Evolutionary conservation across 2,113 vertebrate species (phyloP).

Genomic region (Oryzias celebensis): DNA sequence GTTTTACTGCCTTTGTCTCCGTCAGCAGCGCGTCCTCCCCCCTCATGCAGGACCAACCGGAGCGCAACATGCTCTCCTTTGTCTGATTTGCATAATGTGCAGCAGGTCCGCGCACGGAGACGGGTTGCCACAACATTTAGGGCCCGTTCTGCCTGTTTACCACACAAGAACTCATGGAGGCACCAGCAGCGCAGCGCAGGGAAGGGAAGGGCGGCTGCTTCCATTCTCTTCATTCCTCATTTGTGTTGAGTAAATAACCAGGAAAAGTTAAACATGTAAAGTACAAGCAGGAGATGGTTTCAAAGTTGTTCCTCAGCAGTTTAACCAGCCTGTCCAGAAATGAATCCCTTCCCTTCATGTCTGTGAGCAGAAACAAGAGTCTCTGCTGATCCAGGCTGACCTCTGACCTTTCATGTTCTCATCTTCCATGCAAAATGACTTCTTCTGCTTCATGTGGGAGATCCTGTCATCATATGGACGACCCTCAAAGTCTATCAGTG

Average conservation of each 20-base stretch:
- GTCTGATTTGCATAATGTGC: slow-evolving; percentile 65
- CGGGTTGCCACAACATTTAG: slow-evolving; percentile 10
- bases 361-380: too few relatives aligned
- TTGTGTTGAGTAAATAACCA: not conserved
- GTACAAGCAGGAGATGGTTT: not conserved
- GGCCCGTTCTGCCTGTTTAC: not conserved
- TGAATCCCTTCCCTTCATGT: too few relatives aligned
- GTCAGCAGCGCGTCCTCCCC: slow-evolving; percentile 52
- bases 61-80: slow-evolving; percentile 68
- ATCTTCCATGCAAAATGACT: not conserved
- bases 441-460: not conserved
- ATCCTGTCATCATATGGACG: not conserved
- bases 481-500: slow-evolving; percentile 7
- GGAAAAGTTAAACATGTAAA: not conserved
- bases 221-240: not conserved
- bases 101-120: slow-evolving; percentile 46
- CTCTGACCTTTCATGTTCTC: not conserved
- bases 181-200: rapidly evolving
- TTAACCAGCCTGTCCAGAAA: too few relatives aligned
- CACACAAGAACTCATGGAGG: not conserved
- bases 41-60: slow-evolving; percentile 49
- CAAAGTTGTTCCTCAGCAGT: not conserved
- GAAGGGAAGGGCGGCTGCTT: too few relatives aligned
- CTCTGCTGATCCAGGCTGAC: not conserved
- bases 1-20: slow-evolving; percentile 78